Conservation (phyloP, 2,797 vertebrate species). For the Coreius guichenoti region DNA sequence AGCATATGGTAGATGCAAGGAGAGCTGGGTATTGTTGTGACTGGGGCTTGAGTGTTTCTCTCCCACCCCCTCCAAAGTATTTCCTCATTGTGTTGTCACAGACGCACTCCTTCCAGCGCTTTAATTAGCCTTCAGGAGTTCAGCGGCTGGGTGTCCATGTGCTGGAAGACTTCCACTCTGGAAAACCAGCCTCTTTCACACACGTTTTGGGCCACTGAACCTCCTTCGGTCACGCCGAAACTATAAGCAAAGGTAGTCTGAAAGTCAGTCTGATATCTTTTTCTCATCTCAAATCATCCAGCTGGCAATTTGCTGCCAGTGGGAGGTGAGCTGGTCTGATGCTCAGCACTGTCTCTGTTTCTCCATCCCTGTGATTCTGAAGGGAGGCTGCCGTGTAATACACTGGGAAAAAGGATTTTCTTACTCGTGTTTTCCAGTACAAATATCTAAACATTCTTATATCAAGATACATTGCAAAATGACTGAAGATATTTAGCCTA, state of each 20-base stretch:
- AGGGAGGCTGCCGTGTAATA: background rate
- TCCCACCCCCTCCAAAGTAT: conserved; percentile 74
- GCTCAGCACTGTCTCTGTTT: conserved; percentile 65
- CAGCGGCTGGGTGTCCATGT: conserved; percentile 57
- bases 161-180: conserved; percentile 41
- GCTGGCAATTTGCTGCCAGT: conserved; percentile 80
- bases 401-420: background rate
- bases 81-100: conserved; percentile 85
- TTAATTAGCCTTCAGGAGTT: conserved; percentile 81
- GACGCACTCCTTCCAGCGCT: conserved; percentile 75
- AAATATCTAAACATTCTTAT: background rate
- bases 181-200: background rate
- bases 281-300: conserved; percentile 65
- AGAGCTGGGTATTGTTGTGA: conserved; percentile 79
- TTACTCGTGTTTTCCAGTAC: background rate
- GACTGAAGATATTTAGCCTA: background rate
- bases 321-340: conserved; percentile 72
- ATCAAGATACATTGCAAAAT: background rate
- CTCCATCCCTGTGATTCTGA: conserved; percentile 61
- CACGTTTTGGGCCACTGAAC: background rate
- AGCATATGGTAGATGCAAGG: conserved; percentile 85
- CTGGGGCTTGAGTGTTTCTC: conserved; percentile 67
- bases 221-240: conserved; percentile 61
- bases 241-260: conserved; percentile 72
- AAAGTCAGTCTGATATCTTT: conserved; percentile 70